Conservation (phyloP, 2,797 vertebrate genomes). For the Crax fasciolata region DNA sequence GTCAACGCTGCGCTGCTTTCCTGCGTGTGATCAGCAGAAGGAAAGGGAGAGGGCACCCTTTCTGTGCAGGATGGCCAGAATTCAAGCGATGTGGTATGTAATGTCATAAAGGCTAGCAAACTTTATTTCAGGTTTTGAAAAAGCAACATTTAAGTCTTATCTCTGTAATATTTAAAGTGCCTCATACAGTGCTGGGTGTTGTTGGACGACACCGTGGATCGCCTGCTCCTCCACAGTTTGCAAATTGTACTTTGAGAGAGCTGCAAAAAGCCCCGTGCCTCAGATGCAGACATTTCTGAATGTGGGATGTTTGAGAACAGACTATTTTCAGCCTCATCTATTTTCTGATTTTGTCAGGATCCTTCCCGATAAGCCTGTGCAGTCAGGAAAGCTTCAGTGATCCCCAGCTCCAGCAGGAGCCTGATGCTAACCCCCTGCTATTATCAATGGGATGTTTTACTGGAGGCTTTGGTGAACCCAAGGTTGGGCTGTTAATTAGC, state of each 20-base stretch:
- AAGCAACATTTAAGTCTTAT: not conserved
- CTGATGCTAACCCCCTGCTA: not conserved
- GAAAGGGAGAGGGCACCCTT: not conserved
- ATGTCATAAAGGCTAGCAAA: not conserved
- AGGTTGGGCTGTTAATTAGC: not conserved
- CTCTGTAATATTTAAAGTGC: not conserved
- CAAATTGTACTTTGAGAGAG: not conserved
- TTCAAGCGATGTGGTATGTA: not conserved
- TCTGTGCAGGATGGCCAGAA: not conserved
- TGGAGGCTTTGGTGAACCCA: not conserved
- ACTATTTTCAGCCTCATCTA: slow-evolving; percentile 62
- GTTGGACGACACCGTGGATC: not conserved
- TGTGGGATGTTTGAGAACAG: slow-evolving; percentile 59
- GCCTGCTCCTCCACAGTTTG: not conserved
- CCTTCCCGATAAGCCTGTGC: not conserved
- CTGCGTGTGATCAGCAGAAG: not conserved
- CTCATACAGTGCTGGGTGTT: not conserved
- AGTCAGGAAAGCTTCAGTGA: slow-evolving; percentile 29
- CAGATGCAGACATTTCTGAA: slow-evolving; percentile 44
- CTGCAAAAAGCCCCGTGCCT: not conserved
- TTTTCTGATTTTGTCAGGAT: slow-evolving; percentile 24
- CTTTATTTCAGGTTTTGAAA: not conserved
- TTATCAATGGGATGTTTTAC: not conserved
- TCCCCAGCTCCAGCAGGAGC: not conserved
- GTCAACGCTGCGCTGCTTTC: not conserved